Percentiles rank a stretch among this genome's conserved stretches.
Conservation (phyloP, 2,113 vertebrate genomes). For the Pimephales promelas region DNA sequence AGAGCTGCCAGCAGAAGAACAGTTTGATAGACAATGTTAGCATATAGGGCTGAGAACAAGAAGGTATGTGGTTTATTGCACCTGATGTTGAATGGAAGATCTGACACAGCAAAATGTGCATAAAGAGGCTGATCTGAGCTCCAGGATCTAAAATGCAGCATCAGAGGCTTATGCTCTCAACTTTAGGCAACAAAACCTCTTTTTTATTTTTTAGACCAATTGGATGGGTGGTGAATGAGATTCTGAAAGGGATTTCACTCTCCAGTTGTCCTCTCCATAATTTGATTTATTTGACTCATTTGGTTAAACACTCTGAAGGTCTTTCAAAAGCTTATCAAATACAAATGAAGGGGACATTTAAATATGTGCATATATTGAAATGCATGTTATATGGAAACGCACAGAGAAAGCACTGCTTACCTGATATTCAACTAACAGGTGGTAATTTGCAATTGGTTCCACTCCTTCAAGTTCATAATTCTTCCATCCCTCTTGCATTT, state of each 20-base stretch:
- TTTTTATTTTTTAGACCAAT: neutral
- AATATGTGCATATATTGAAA: neutral
- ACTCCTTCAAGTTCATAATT: slow-evolving; percentile 45
- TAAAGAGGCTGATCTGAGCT: neutral
- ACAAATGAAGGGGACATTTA: neutral
- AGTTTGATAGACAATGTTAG: slow-evolving; percentile 11
- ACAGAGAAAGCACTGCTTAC: slow-evolving; percentile 62
- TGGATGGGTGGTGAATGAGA: neutral
- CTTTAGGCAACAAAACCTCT: slow-evolving; percentile 19
- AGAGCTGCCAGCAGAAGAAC: slow-evolving; percentile 7
- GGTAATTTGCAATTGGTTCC: slow-evolving; percentile 66
- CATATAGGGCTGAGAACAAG: neutral
- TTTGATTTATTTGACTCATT: neutral
- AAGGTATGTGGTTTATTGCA: slow-evolving; percentile 13
- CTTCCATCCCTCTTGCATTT: slow-evolving; percentile 55
- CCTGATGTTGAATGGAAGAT: slow-evolving; percentile 28
- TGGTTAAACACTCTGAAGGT: neutral
- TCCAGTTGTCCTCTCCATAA: neutral
- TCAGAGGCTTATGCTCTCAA: slow-evolving; percentile 19
- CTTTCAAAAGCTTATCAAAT: neutral
- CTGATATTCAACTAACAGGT: slow-evolving; percentile 77
- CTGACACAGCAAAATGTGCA: slow-evolving; percentile 41
- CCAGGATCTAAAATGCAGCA: slow-evolving; percentile 31
- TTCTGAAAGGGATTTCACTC: neutral
- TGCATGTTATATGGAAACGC: slow-evolving; percentile 1